Evolutionary conservation across 2,888 invertebrate genomes (phyloP).

Genomic region (Hedya salicella): DNA sequence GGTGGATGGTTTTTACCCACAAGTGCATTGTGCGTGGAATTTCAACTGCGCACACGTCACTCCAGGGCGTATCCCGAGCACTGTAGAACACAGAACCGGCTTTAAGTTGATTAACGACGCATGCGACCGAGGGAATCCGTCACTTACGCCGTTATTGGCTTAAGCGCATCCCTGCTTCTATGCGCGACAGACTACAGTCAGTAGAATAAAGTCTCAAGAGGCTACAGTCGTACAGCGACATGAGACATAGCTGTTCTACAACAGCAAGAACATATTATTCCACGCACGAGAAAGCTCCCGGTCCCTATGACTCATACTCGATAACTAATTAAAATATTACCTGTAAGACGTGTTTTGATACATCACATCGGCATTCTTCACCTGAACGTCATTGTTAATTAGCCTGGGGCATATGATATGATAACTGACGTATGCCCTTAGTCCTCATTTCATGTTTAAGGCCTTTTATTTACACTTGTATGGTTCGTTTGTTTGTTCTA

Average conservation of each 20-base stretch:
- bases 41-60: conserved; percentile 59
- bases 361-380: conserved; percentile 28
- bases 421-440: neutral
- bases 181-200: neutral
- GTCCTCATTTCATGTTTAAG: too few relatives aligned
- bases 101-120: neutral
- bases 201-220: conserved; percentile 1
- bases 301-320: conserved; percentile 55
- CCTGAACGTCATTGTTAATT: conserved; percentile 15
- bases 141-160: neutral
- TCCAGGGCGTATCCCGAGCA: conserved; percentile 59
- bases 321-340: conserved; percentile 63
- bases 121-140: neutral
- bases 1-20: conserved; percentile 18
- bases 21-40: conserved; percentile 55
- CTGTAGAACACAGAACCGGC: conserved; percentile 20
- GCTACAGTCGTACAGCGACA: neutral
- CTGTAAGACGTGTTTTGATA: conserved; percentile 52
- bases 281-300: conserved; percentile 48
- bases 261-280: conserved; percentile 23
- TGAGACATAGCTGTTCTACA: conserved; percentile 24
- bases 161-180: neutral
- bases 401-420: neutral
- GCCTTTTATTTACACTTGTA: too few relatives aligned
- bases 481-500: too few relatives aligned